Conservation (phyloP, 2,888 invertebrate species). For the Busseola fusca region DNA sequence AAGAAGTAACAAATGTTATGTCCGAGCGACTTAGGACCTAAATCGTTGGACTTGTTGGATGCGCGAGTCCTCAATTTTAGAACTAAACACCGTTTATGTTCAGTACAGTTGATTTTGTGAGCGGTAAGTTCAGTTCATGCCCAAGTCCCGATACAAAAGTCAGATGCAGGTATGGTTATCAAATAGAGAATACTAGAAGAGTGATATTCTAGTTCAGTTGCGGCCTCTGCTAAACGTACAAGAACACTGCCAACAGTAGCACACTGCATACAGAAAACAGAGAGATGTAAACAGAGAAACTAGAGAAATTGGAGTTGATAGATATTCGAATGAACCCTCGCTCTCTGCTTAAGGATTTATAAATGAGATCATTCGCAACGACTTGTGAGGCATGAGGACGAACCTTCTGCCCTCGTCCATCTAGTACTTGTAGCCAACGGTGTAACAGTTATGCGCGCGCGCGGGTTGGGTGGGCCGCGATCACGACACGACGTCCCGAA, state of each 20-base stretch:
- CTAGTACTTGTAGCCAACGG: conserved; percentile 47
- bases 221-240: background rate
- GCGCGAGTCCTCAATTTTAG: background rate
- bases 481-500: conserved; percentile 73
- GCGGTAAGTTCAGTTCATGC: background rate
- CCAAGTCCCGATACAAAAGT: background rate
- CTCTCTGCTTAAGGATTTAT: background rate
- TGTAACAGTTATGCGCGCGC: conserved; percentile 73
- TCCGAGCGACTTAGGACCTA: background rate
- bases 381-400: background rate
- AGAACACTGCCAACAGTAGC: background rate
- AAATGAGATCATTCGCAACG: background rate
- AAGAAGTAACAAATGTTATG: background rate
- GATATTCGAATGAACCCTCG: background rate
- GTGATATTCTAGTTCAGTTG: background rate
- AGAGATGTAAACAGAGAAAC: background rate
- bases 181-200: background rate
- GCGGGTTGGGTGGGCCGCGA: conserved; percentile 75
- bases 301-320: background rate
- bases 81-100: background rate
- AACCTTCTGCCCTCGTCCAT: conserved; percentile 28
- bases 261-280: background rate
- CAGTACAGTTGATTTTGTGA: background rate
- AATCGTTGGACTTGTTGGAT: background rate
- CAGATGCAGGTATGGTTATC: background rate